Conservation (phyloP, 2,888 invertebrate species). For the Agrenia bidenticulata region DNA sequence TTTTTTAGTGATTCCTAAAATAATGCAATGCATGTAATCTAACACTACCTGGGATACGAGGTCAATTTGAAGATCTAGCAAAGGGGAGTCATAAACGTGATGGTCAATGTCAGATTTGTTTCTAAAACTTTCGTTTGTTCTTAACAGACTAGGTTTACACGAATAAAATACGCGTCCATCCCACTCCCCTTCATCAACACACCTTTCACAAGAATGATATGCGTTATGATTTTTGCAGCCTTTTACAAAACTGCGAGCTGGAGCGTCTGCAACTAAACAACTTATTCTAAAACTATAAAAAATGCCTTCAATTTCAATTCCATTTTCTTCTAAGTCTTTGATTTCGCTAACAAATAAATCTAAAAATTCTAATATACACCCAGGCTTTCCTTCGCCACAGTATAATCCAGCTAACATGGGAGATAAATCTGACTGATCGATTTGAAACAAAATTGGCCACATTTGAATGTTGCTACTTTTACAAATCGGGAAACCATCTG, state of each 20-base stretch:
- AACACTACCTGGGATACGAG: constrained; percentile 20
- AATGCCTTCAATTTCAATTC: neutral
- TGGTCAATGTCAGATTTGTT: constrained; percentile 23
- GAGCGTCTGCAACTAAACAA: constrained; percentile 6
- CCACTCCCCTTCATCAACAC: neutral
- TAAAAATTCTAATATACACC: constrained; percentile 2
- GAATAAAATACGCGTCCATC: constrained; percentile 2
- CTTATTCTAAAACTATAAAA: neutral
- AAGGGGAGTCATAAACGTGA: constrained; percentile 12
- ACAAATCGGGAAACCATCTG: constrained; percentile 1
- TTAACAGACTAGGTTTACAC: too few relatives aligned
- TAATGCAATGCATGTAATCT: constrained; percentile 36
- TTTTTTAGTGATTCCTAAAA: constrained; percentile 27
- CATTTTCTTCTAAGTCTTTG: neutral
- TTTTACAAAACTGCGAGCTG: constrained; percentile 9
- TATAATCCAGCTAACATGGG: constrained; percentile 3
- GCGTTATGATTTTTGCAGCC: neutral
- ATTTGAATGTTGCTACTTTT: neutral
- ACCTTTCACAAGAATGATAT: constrained; percentile 12
- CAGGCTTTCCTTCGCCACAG: neutral
- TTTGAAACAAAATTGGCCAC: constrained; percentile 4
- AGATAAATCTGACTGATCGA: neutral
- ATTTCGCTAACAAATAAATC: neutral
- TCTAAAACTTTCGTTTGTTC: constrained; percentile 20
- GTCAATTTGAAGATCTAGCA: constrained; percentile 12